phyloP scores from a whole-genome alignment of 2,888 invertebrate genomes.

The Colostygia pectinataria region DNA sequence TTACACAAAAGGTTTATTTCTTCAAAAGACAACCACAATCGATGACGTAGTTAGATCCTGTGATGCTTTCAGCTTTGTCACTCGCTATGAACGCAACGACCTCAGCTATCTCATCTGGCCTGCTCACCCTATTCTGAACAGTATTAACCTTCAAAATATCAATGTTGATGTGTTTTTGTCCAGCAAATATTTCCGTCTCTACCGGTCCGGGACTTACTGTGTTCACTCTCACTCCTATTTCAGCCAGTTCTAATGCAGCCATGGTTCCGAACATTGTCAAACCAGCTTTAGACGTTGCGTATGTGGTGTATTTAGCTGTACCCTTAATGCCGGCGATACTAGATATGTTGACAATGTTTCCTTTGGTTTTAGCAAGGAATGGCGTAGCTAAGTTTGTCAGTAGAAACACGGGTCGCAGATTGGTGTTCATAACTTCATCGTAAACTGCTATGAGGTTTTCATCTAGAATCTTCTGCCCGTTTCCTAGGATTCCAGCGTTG shows the following conservation, averaged over 20 bases:
- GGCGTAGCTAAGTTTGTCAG: constrained; percentile 46
- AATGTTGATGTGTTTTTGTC: constrained; percentile 2
- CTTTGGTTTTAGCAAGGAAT: constrained; percentile 44
- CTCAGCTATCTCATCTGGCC: constrained; percentile 28
- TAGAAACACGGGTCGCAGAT: constrained; percentile 43
- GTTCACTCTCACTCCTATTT: constrained; percentile 85
- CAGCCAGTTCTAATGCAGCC: constrained; percentile 85
- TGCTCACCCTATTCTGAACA: constrained; percentile 20
- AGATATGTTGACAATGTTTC: constrained; percentile 56
- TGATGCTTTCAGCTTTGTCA: constrained; percentile 26
- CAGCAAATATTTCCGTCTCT: constrained; percentile 47
- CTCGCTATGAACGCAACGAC: constrained; percentile 27
- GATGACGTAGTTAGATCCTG: constrained; percentile 30
- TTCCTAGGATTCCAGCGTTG: constrained; percentile 45
- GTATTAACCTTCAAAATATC: constrained; percentile 9
- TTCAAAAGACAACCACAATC: constrained; percentile 59
- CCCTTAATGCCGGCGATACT: constrained; percentile 37
- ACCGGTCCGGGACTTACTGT: constrained; percentile 88
- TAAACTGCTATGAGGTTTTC: constrained; percentile 40
- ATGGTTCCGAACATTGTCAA: constrained; percentile 89
- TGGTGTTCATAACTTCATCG: constrained; percentile 45
- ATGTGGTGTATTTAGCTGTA: constrained; percentile 44
- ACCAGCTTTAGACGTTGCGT: constrained; percentile 88
- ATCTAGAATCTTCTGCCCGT: constrained; percentile 31
- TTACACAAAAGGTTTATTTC: no score